Base-by-base conservation (phyloP, 2,888 invertebrate genomes). In the Nomada goodeniana region DNA sequence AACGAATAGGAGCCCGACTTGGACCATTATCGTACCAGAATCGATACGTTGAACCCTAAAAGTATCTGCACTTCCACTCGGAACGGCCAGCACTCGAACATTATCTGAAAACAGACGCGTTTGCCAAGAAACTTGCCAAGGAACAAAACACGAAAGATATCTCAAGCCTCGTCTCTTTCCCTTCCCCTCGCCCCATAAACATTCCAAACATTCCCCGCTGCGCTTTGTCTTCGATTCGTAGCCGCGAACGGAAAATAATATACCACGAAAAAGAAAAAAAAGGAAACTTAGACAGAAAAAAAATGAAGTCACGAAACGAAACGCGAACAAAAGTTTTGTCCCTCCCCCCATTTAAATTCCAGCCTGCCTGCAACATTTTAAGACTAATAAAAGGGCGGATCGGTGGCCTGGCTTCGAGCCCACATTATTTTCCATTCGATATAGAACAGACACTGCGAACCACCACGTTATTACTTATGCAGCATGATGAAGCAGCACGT, bases 371-470 rank as follows among this genome's bases (percentile, higher is more conserved):
- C 26, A 42, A 26, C 20, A 53, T 76, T 80, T 73, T 76, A 75
- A 63, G 71, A 36, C 69, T 61, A 65, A 79, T 57, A 44, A 67
- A 59, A 29, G 53, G 44, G 73, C 42, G 70, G 47, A 67, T 75
- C 42, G 13, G 18, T 11, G 29, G 63, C 64, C 52, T 63, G 29
- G 18, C 42, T 47, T 13, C 23, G 57, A 70, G 65, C 57, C 29
- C 11, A 59, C 20, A 70, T 75, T 55, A 57, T 42, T 53, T 47
- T 50, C 23, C 69, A 55, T 71, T 76, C 60, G 23, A 36, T 70
- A 63, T 18, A 42, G 44, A 71, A 76, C 57, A 55, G 55, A 59
- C 61, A 84, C 78, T 72, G 80, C 67, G 71, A 82, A 59, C 47
- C n/a, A 42, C 11, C 69, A 26, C 26, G 44, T 55, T 57, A 23